These are phyloP conservation scores for Rotaria macrura DNA, from an alignment of 2,888 invertebrate species.

Conservation along the genomic window DNA sequence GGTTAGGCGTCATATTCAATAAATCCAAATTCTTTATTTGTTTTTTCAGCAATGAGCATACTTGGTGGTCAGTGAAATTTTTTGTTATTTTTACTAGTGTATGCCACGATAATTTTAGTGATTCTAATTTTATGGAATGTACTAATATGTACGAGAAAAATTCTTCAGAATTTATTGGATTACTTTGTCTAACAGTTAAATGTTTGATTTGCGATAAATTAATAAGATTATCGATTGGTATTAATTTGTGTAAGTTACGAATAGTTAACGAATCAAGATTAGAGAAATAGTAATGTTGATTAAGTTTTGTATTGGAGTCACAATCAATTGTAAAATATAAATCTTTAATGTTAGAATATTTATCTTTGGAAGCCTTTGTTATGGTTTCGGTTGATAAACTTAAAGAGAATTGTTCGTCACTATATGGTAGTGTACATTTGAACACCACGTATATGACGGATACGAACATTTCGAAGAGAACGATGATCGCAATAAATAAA, in stretches of 20 bases:
- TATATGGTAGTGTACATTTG: not conserved
- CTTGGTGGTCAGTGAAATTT: not conserved
- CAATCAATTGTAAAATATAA: not conserved
- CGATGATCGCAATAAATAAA: not conserved
- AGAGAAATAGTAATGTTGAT: not conserved
- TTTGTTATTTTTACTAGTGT: not conserved
- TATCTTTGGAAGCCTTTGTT: not conserved
- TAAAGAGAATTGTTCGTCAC: not conserved
- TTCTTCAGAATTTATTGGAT: not conserved
- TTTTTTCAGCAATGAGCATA: not conserved
- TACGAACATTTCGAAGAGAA: not conserved
- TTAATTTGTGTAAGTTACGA: not conserved
- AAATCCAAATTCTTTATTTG: not conserved
- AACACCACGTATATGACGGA: not conserved
- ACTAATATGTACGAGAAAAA: not conserved
- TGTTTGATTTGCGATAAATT: not conserved
- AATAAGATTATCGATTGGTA: not conserved
- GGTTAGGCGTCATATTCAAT: not conserved
- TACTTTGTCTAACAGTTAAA: not conserved
- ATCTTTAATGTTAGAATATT: not conserved
- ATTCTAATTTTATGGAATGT: not conserved
- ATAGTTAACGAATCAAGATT: not conserved
- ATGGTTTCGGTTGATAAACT: not conserved
- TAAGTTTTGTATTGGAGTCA: not conserved
- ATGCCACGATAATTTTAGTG: not conserved